Conservation (phyloP, 2,113 vertebrate genomes). For the Scytalopus superciliaris region DNA sequence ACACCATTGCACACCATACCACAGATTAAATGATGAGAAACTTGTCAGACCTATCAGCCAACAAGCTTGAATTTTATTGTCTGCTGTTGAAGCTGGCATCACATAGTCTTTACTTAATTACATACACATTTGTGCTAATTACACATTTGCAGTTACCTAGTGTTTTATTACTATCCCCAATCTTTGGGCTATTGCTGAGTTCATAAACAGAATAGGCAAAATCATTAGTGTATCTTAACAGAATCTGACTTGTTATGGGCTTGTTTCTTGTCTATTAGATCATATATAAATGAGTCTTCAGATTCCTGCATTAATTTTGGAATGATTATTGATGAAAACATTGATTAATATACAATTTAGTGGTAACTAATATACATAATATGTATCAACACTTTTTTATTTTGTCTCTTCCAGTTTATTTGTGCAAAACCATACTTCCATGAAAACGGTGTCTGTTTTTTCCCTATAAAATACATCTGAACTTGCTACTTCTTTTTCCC, state of each 20-base stretch:
- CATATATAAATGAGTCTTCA: neutral
- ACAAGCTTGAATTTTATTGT: neutral
- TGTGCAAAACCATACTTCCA: neutral
- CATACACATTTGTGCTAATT: neutral
- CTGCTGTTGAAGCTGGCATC: neutral
- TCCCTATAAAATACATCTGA: neutral
- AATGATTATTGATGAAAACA: neutral
- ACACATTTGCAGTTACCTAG: neutral
- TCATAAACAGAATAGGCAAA: neutral
- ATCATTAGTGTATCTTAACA: neutral
- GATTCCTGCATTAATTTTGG: neutral
- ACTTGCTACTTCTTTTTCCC: neutral
- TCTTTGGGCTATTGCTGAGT: neutral
- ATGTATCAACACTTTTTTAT: neutral
- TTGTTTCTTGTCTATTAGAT: neutral
- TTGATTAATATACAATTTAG: neutral
- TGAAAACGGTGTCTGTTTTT: neutral
- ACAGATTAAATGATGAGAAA: neutral
- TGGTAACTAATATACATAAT: neutral
- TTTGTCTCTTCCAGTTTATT: neutral
- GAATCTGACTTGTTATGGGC: neutral
- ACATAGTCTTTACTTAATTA: neutral
- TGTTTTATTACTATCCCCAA: neutral
- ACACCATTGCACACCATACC: accelerated
- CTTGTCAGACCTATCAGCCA: neutral